Conservation (phyloP, 2,888 invertebrate genomes). For the Pristionchus arcanus region DNA sequence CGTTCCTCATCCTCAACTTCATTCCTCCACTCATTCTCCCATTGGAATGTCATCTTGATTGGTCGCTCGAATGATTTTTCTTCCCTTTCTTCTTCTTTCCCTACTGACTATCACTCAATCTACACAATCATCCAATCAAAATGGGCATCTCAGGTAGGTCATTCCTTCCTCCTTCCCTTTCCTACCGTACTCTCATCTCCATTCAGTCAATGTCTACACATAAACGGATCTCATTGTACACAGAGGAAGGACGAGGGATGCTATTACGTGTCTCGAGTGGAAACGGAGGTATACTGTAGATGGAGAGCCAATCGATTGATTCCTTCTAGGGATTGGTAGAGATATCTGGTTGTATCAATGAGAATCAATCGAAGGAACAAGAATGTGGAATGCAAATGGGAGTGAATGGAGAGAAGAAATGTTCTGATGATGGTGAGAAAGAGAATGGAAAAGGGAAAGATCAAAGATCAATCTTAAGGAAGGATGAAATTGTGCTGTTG, state of each 20-base stretch:
- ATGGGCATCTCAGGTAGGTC: neutral
- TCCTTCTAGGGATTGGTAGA: neutral
- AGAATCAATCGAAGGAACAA: neutral
- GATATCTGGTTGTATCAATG: neutral
- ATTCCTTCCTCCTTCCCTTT: neutral
- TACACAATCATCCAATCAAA: neutral
- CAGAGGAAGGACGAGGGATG: slow-evolving; percentile 10
- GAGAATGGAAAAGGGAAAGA: neutral
- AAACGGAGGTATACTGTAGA: slow-evolving; percentile 13
- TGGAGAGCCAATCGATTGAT: neutral
- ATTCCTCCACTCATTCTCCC: neutral
- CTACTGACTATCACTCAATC: slow-evolving; percentile 2
- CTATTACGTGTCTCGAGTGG: neutral
- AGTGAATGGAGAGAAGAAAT: neutral
- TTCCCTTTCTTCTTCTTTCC: neutral
- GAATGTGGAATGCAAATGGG: neutral
- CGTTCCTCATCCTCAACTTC: neutral
- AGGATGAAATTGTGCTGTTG: neutral
- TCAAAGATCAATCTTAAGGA: neutral
- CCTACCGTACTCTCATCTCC: neutral
- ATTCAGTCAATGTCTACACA: slow-evolving; percentile 22
- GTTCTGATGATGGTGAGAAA: neutral
- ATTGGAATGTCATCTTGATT: neutral
- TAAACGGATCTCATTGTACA: neutral
- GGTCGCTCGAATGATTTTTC: neutral